Conservation (phyloP, 1,140 invertebrate species). For the Anadara kagoshimensis region DNA sequence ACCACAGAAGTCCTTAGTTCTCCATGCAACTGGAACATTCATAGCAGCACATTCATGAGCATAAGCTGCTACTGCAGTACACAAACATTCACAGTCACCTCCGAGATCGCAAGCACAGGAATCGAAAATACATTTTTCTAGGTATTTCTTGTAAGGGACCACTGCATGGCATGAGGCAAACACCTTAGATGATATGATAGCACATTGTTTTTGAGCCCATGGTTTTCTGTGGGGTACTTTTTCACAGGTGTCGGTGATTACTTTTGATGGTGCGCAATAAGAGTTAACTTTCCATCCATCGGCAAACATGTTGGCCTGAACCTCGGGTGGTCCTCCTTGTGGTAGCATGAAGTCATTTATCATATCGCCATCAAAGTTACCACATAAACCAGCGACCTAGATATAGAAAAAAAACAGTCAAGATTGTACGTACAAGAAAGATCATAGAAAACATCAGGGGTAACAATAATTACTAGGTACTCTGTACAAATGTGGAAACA, state of each 20-base stretch:
- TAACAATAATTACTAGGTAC: too few relatives aligned
- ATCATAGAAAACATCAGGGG: too few relatives aligned
- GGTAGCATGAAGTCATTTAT: slow-evolving; percentile 83
- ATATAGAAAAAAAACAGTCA: not conserved
- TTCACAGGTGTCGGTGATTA: slow-evolving; percentile 80
- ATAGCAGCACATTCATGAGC: slow-evolving; percentile 85
- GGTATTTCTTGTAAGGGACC: slow-evolving; percentile 75
- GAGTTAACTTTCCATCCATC: slow-evolving; percentile 90
- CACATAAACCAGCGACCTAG: slow-evolving; percentile 88
- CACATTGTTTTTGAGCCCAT: slow-evolving; percentile 86
- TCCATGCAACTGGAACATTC: slow-evolving; percentile 83
- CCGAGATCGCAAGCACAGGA: slow-evolving; percentile 89
- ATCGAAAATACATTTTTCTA: slow-evolving; percentile 61
- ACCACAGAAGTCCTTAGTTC: slow-evolving; percentile 79
- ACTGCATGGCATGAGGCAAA: slow-evolving; percentile 87
- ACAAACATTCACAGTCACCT: slow-evolving; percentile 92
- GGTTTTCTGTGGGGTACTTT: slow-evolving; percentile 82
- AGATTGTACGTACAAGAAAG: too few relatives aligned
- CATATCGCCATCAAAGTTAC: slow-evolving; percentile 89
- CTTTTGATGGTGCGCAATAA: slow-evolving; percentile 78
- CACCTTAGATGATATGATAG: slow-evolving; percentile 81
- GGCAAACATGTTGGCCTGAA: slow-evolving; percentile 83
- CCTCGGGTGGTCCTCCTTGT: slow-evolving; percentile 82
- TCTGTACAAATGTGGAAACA: too few relatives aligned
- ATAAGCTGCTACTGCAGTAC: slow-evolving; percentile 91